Base-by-base conservation (phyloP, 1,140 invertebrate species). In the Zaprionus ornatus region DNA sequence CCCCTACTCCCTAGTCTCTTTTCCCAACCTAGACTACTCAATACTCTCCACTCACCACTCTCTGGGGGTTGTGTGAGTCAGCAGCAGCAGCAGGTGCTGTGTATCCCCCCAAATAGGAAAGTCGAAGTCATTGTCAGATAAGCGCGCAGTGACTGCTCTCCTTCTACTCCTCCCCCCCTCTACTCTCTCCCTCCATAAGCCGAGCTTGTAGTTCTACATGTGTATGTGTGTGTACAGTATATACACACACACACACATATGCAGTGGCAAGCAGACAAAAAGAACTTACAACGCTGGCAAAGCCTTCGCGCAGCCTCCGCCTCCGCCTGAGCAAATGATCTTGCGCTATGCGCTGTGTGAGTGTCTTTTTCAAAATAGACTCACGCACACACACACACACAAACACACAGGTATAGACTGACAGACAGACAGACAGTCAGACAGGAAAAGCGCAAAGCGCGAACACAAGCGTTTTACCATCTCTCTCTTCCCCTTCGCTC, bases 361-460 rank as follows among this genome's bases (percentile, higher is more conserved):
- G n/a, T 61, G 35, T 45, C 13, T n/a, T 61, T 42, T 72, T 76
- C 42, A 50, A 62, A 66, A 72, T 69, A 69, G 50, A 71, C 66
- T 17, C 73, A 64, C 54, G 40, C 48, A 62, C 54, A 52, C 40
- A 40, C 13, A 55, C 32, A 55, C 5, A 17, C n/a, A 42, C 23
- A 59, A n/a, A n/a, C 27, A 42, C 1, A 59, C 25, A 35, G 10
- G 29, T 6, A 23, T 9, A 40, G 15, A 29, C 9, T 27, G 15
- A 52, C 56, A 35, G 19, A 25, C 48, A 3, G 54, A 56, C 50
- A 27, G 54, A 29, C 29, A 3, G 29, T 54, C 35, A 66, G 70
- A 59, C 61, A 65, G 62, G 74, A 77, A 77, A 79, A 77, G 68
- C 74, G 70, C 63, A 77, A 77, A 77, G 77, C 72, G 67, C 66